Evolutionary conservation across 2,113 vertebrate genomes (phyloP).

Genomic region (Antigone vipio): DNA sequence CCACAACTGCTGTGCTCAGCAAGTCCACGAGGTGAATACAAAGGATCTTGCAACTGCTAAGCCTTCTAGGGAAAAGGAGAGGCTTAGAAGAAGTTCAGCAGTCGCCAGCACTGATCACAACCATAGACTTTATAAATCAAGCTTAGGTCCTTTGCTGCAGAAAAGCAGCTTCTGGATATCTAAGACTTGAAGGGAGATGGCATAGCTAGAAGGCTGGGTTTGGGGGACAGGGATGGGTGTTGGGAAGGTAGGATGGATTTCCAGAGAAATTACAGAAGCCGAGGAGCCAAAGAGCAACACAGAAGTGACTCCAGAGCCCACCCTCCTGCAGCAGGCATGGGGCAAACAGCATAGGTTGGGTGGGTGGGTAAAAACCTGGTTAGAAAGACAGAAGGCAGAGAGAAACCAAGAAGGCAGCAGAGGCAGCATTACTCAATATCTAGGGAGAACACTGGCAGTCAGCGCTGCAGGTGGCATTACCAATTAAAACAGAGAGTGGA

Average conservation of each 20-base stretch:
- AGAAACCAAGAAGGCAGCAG: not conserved
- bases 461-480: not conserved
- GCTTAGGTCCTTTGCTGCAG: not conserved
- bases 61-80: conserved; percentile 1
- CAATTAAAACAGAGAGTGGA: not conserved
- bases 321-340: not conserved
- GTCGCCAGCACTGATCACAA: not conserved
- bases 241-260: not conserved
- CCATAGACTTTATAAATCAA: not conserved
- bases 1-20: not conserved
- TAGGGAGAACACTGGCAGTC: not conserved
- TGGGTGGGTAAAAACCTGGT: not conserved
- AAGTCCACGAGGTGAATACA: not conserved
- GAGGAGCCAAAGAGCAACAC: not conserved
- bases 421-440: rapidly evolving
- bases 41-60: not conserved
- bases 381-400: not conserved
- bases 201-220: not conserved
- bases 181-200: not conserved
- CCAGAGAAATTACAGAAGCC: not conserved
- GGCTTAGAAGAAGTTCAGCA: not conserved
- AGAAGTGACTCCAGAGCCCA: not conserved
- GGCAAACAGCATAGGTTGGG: not conserved
- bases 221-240: not conserved
- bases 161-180: not conserved